These are phyloP conservation scores for Plodia interpunctella DNA, from an alignment of 1,140 invertebrate genomes.

Conservation along the genomic window DNA sequence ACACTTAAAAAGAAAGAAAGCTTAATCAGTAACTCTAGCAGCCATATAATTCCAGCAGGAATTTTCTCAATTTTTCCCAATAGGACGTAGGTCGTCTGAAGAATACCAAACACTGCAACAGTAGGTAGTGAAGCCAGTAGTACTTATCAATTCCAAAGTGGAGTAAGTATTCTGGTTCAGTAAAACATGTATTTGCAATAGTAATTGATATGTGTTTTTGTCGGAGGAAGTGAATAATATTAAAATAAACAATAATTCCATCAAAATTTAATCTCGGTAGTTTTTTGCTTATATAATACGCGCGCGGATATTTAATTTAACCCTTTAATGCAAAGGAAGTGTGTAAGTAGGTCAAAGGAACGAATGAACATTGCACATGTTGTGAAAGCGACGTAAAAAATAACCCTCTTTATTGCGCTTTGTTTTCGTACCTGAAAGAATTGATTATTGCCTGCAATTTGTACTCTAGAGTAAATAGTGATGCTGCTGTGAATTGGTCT, in stretches of 20 bases:
- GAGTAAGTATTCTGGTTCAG: no score
- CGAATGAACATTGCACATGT: conserved; percentile 71
- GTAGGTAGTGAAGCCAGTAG: no score
- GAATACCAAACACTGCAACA: no score
- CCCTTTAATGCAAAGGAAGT: conserved; percentile 72
- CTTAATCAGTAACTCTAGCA: no score
- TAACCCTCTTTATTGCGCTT: conserved; percentile 54
- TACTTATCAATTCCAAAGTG: no score
- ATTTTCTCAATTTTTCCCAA: no score
- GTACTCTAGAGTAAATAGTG: conserved; percentile 46
- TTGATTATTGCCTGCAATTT: conserved; percentile 73
- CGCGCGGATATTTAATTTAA: conserved; percentile 64
- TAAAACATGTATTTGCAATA: no score
- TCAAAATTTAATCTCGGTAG: conserved; percentile 33
- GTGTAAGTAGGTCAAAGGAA: conserved; percentile 71
- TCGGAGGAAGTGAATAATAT: neutral
- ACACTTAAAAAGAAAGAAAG: no score
- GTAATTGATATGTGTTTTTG: neutral
- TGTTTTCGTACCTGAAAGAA: conserved; percentile 62
- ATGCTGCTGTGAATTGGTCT: conserved; percentile 31
- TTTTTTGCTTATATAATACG: conserved; percentile 38
- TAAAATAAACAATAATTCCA: neutral
- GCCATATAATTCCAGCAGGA: no score
- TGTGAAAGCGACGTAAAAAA: conserved; percentile 71
- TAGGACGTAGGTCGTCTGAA: no score